A percentile compares a stretch with the other conserved stretches of the same genome.
Evolutionary conservation across 2,797 vertebrate genomes (phyloP).

Genomic region (Masticophis lateralis): DNA sequence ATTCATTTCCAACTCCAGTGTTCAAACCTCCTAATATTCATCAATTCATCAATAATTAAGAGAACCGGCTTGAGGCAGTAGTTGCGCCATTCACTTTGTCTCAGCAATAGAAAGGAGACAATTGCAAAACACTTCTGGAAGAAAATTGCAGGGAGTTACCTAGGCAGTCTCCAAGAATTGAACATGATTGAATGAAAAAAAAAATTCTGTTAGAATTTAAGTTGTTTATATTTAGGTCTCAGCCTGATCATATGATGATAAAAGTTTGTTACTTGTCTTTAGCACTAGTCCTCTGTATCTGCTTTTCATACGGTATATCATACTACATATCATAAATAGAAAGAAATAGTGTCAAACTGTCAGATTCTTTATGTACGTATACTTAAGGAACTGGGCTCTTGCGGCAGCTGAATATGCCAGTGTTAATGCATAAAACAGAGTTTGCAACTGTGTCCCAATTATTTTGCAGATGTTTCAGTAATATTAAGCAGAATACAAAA

Average conservation of each 20-base stretch:
- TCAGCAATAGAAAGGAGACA: background rate
- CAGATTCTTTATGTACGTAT: background rate
- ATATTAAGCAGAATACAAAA: slow-evolving; percentile 21
- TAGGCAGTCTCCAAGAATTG: background rate
- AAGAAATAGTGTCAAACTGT: background rate
- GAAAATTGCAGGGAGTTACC: background rate
- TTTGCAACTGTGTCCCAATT: background rate
- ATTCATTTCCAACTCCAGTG: background rate
- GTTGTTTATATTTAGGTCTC: background rate
- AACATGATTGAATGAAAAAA: background rate
- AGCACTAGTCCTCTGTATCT: background rate
- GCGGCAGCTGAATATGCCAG: background rate
- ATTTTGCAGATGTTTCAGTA: slow-evolving; percentile 4
- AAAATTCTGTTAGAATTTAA: background rate
- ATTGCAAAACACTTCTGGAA: background rate
- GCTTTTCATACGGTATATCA: background rate
- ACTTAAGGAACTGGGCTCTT: background rate
- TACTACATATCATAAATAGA: background rate
- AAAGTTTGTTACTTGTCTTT: background rate
- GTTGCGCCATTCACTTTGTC: background rate
- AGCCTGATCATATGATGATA: background rate
- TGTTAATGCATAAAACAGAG: background rate
- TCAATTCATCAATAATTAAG: background rate
- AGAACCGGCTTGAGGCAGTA: background rate
- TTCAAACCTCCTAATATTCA: background rate